Base-by-base conservation (phyloP, 2,888 invertebrate genomes). In the Drepana falcataria region DNA sequence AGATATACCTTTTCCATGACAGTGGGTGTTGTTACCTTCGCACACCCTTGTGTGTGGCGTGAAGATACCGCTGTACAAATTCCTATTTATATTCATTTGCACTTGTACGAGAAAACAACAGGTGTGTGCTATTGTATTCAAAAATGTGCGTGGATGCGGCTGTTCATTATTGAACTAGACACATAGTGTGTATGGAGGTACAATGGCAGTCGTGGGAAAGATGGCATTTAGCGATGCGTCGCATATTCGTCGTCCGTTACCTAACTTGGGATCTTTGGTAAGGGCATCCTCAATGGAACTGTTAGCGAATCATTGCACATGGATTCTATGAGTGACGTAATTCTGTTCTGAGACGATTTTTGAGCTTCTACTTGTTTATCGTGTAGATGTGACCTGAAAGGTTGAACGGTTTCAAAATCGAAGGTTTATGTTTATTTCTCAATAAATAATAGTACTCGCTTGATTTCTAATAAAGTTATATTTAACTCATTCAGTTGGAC, bases 201-300 rank as follows among this genome's bases (percentile, higher is more conserved):
- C 74, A 80, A 77, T 74, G 67, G 65, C 70, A 71, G 73, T 69
- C 83, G 87, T 86, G 86, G 82, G 85, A 87, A 87, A 68, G 64
- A 59, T 79, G 82, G 75, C 79, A 83, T 84, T 85, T 83, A 73
- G 58, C 63, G 54, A 61, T 58, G 64, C 62, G 65, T 63, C 61
- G 65, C 63, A 68, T 60, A 60, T 66, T 67, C 76, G 70, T 79
- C 78, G 78, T 74, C 71, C 60, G 66, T 80, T 80, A 81, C 76
- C 72, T 79, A 77, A 82, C 62, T 52, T 44, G 37, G 48, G 33
- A 55, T 4, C 54, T 47, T 52, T 52, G n/a, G 56, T 61, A 58
- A 63, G 61, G 64, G 63, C 61, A 63, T 55, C 55, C 56, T n/a
- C 4, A 6, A 33, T n/a, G 3, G n/a, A 2, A 37, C 6, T 37